Conservation (phyloP, 2,113 vertebrate species). For the Heliornis fulica region DNA sequence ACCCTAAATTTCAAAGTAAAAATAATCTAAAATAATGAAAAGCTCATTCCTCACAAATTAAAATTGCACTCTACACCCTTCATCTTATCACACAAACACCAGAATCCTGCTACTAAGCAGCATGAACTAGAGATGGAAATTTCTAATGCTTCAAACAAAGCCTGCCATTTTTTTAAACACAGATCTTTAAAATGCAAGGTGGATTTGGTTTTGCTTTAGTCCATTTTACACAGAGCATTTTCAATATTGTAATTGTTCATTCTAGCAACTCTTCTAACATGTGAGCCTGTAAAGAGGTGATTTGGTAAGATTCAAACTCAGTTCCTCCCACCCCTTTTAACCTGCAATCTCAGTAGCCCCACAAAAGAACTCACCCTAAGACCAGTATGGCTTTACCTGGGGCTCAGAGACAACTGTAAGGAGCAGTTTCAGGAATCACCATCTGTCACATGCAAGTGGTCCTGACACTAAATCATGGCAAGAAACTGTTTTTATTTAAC, state of each 20-base stretch:
- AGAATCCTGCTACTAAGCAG: constrained; percentile 1
- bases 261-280: background rate
- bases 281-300: background rate
- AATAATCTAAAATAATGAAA: constrained; percentile 32
- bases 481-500: too few species aligned
- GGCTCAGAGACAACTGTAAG: background rate
- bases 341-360: background rate
- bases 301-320: background rate
- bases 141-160: background rate
- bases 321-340: background rate
- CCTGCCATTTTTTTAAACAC: background rate
- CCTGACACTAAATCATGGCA: background rate
- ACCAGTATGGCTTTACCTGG: background rate
- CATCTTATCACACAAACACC: constrained; percentile 27
- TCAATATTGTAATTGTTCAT: background rate
- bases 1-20: constrained; percentile 28
- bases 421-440: background rate
- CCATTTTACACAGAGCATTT: background rate
- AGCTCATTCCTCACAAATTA: background rate
- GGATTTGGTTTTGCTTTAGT: constrained; percentile 22
- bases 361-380: background rate
- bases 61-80: constrained; percentile 7
- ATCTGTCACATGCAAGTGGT: background rate
- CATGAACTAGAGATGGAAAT: background rate
- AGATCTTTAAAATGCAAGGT: background rate